Percentiles rank a stretch among this genome's conserved stretches.
phyloP scores from a whole-genome alignment of 2,113 vertebrate genomes.

The Benitochromis conjunctus region DNA sequence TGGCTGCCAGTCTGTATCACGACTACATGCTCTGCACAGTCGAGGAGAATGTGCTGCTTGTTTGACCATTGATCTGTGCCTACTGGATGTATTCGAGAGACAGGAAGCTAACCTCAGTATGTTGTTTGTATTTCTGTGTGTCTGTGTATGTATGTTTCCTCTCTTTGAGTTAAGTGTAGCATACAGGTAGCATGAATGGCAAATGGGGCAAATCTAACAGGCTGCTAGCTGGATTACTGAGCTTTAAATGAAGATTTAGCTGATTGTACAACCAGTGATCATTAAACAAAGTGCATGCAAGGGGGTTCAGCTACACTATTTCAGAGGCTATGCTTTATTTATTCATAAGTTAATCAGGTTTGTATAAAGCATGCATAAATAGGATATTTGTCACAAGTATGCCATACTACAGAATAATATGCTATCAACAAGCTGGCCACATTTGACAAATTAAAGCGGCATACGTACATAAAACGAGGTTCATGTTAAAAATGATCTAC shows the following conservation, averaged over 20 bases:
- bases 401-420: background rate
- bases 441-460: background rate
- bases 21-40: constrained; percentile 22
- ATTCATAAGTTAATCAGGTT: background rate
- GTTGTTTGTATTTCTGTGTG: background rate
- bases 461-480: background rate
- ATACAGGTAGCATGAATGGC: background rate
- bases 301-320: background rate
- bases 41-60: background rate
- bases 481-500: background rate
- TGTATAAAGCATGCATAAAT: background rate
- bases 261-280: background rate
- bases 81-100: background rate
- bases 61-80: constrained; percentile 19
- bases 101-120: background rate
- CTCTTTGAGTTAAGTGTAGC: background rate
- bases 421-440: background rate
- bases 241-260: background rate
- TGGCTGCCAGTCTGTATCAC: constrained; percentile 39
- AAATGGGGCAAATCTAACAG: background rate
- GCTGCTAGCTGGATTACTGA: background rate
- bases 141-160: background rate
- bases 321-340: background rate
- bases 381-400: background rate
- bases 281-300: background rate